Evolutionary conservation across 53 echinoderm and acorn worm genomes (phyloP), one percentile per base, ranked within the genome.

Genomic region (Crossaster papposus): DNA sequence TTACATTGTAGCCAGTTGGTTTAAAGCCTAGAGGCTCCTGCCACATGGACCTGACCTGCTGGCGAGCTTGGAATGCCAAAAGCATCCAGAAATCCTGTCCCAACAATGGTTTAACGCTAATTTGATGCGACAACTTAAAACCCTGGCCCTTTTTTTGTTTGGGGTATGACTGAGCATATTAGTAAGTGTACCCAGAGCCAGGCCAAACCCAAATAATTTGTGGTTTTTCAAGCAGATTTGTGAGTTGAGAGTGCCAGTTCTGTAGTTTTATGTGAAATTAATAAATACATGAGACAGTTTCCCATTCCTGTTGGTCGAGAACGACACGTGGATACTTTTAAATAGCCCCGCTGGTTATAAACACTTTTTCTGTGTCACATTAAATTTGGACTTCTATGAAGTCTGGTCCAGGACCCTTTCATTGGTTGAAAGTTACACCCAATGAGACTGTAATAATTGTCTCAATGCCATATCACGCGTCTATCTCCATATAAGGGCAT

Each of bases 61-160:
- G 87, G 75, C 36, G 77, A 62, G 87, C 54, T 53, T 35, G 87
- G 87, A 76, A 87, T 87, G 87, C 55, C n/a, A n/a, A 58, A 58
- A 76, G 74, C 51, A n/a, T 34, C 44, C 32, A 53, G 20, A 22
- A 30, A 30, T 58, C 58, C 38, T 26, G 77, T 75, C 55, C 87
- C 76, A 58, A 87, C 77, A 87, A 75, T 87, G 55, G 87, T 87
- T n/a, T 75, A 64, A 58, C 76, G 35, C 87, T 87, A 87, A 87
- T 87, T 58, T 77, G 62, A 87, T 62, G 35, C 77, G 87, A 87
- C 87, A 87, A 87, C 76, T 87, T 87, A 87, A 87, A 82, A 74
- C 77, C 87, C 15, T 10, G 36, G 65, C 55, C n/a, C 28, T 62
- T 58, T 37, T 14, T 2, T 54, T 36, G 51, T 53, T n/a, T 85